Evolutionary conservation across 2,888 invertebrate species (phyloP).

Genomic region (Leptothorax acervorum): DNA sequence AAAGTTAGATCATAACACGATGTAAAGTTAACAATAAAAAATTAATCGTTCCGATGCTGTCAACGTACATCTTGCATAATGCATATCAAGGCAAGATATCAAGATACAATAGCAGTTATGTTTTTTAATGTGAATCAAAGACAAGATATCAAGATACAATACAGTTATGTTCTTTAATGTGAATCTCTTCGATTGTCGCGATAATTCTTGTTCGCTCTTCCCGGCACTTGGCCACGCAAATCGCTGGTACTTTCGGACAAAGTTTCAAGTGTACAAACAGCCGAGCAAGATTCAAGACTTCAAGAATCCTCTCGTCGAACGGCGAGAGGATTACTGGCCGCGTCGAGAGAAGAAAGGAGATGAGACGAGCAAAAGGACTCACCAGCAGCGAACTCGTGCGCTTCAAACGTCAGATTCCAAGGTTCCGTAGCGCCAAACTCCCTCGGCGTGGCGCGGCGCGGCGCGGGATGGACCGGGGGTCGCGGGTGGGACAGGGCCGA

Average conservation of each 20-base stretch:
- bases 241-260: background rate
- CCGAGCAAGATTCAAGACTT: background rate
- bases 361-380: background rate
- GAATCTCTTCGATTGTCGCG: background rate
- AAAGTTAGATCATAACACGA: background rate
- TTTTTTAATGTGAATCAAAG: background rate
- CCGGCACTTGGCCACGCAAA: background rate
- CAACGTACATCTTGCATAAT: background rate
- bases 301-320: background rate
- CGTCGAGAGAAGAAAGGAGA: background rate
- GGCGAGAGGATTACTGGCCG: background rate
- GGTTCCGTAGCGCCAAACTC: conserved; percentile 35
- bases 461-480: conserved; percentile 10
- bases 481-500: conserved; percentile 41
- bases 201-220: background rate
- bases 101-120: background rate
- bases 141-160: background rate
- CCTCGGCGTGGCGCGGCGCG: background rate
- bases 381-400: conserved; percentile 28
- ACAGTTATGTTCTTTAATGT: background rate
- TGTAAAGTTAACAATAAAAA: background rate
- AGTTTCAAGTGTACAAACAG: background rate
- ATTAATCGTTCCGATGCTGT: background rate
- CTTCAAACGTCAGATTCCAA: conserved; percentile 33
- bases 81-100: background rate